A percentile compares a stretch with the other conserved stretches of the same genome.
Conservation (phyloP, 1,140 invertebrate species). For the Bombus superbus region DNA sequence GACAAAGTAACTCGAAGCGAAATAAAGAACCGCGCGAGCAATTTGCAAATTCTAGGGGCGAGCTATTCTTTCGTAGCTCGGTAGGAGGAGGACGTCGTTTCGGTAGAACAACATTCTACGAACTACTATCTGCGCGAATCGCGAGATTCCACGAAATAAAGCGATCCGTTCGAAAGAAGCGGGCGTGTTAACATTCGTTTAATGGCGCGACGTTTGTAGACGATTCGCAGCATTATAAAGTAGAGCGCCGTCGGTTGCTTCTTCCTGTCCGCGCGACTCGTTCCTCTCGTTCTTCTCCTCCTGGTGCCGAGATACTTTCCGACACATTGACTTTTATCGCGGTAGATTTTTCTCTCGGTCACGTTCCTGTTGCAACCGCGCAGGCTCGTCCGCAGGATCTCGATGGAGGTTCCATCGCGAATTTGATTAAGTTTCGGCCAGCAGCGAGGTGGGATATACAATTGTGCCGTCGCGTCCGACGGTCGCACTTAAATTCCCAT, state of each 20-base stretch:
- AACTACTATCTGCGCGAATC: too few species aligned
- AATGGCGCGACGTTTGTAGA: slow-evolving; percentile 32
- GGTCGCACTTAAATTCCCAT: too few species aligned
- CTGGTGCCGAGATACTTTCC: slow-evolving; percentile 28
- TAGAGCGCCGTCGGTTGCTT: slow-evolving; percentile 12
- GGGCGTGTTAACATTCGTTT: slow-evolving; percentile 19
- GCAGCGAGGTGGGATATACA: too few species aligned
- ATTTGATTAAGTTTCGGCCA: slow-evolving; percentile 10
- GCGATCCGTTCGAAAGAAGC: neutral
- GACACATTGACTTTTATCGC: slow-evolving; percentile 46
- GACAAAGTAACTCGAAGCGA: too few species aligned
- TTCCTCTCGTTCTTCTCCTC: neutral
- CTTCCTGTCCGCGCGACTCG: neutral
- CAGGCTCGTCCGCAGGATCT: neutral
- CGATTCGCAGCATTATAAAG: slow-evolving; percentile 30
- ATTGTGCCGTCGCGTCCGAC: too few species aligned
- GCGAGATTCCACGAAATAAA: neutral
- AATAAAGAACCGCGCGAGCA: too few species aligned
- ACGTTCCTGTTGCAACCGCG: too few species aligned
- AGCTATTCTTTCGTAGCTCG: too few species aligned
- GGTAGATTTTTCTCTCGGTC: slow-evolving; percentile 27
- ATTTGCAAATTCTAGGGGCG: too few species aligned
- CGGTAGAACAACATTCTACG: too few species aligned
- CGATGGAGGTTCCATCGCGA: neutral
- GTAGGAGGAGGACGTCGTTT: too few species aligned